These are phyloP conservation scores for Burhinus bistriatus DNA, from an alignment of 2,113 vertebrate species.

Conservation along the genomic window DNA sequence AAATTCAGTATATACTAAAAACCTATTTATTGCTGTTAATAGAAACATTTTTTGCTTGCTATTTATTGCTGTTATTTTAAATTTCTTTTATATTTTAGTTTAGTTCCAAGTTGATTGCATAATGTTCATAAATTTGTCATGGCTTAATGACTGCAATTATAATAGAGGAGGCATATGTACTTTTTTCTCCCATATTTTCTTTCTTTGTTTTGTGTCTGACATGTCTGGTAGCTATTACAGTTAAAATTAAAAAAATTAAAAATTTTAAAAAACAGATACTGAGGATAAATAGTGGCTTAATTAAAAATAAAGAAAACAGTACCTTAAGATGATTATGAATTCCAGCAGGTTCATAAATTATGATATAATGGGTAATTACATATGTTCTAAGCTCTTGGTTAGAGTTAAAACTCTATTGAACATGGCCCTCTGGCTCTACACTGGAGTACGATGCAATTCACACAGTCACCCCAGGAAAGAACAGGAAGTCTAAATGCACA, in stretches of 20 bases:
- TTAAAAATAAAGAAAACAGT: neutral
- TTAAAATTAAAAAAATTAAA: neutral
- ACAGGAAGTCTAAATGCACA: neutral
- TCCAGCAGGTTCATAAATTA: neutral
- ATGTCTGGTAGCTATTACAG: neutral
- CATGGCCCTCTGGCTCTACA: neutral
- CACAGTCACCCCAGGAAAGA: neutral
- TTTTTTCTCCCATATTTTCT: neutral
- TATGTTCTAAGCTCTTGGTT: neutral
- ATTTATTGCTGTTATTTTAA: neutral
- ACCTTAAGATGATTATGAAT: neutral
- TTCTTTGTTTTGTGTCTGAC: neutral
- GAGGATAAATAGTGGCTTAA: neutral
- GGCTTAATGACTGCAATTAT: neutral
- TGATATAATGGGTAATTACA: neutral
- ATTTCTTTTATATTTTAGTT: neutral
- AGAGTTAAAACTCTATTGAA: neutral
- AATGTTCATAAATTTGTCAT: neutral
- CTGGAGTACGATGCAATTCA: neutral
- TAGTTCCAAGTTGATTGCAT: neutral
- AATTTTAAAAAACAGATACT: neutral
- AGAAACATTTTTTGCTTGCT: neutral
- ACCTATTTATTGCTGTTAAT: neutral
- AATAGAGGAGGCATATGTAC: neutral
- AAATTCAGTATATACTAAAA: neutral